Evolutionary conservation across 2,888 invertebrate genomes (phyloP).

Genomic region (Macaria notata): DNA sequence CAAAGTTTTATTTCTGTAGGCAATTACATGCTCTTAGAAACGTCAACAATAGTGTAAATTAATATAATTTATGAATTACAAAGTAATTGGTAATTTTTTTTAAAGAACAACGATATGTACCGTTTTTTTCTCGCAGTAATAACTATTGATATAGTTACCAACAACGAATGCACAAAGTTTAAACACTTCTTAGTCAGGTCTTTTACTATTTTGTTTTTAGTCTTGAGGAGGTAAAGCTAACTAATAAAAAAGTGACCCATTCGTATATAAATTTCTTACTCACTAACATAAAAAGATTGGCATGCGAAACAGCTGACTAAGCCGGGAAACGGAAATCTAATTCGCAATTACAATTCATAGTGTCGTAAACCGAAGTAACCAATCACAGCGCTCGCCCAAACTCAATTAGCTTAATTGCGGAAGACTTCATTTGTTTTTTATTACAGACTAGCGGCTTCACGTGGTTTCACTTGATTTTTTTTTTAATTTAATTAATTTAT

Average conservation of each 20-base stretch:
- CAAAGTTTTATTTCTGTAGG: no score
- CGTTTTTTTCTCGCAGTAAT: not conserved
- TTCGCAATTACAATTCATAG: slow-evolving; percentile 62
- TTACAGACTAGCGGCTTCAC: slow-evolving; percentile 34
- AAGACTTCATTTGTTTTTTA: slow-evolving; percentile 59
- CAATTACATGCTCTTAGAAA: no score
- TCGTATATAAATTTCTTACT: no score
- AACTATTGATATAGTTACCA: not conserved
- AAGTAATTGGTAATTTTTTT: no score
- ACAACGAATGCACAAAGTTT: not conserved
- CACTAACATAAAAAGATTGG: not conserved
- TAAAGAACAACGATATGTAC: not conserved
- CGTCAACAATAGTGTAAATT: no score
- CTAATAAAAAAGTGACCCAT: no score
- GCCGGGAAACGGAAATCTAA: slow-evolving; percentile 36
- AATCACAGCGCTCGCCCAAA: slow-evolving; percentile 52
- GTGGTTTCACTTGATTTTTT: slow-evolving; percentile 33
- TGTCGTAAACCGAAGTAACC: slow-evolving; percentile 52
- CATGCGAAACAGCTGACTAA: slow-evolving; percentile 19
- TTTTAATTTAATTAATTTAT: no score
- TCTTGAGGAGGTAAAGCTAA: no score
- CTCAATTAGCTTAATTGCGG: slow-evolving; percentile 62
- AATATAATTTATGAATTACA: no score
- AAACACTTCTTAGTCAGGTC: not conserved
- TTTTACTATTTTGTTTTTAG: no score